Conservation (phyloP, 2,888 invertebrate species). For the Homarus gammarus region DNA sequence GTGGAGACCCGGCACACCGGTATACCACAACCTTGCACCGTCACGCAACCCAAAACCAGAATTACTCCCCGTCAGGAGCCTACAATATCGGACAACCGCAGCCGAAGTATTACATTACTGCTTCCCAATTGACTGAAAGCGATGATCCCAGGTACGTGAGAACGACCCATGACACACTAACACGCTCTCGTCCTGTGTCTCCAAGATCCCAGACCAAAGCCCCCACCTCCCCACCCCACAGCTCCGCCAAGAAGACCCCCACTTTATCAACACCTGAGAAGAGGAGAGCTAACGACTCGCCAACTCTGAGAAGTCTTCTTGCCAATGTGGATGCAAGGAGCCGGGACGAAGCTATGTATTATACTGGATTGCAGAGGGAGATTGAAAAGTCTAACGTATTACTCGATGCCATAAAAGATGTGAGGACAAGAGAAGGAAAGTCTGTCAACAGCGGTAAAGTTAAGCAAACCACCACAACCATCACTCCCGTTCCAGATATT, state of each 20-base stretch:
- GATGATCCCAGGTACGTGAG: background rate
- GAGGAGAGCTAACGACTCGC: background rate
- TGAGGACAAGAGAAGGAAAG: slow-evolving; percentile 54
- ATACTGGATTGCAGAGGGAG: slow-evolving; percentile 58
- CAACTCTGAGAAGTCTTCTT: background rate
- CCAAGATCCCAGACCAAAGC: background rate
- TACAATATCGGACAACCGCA: background rate
- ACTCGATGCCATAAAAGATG: slow-evolving; percentile 50
- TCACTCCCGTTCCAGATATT: slow-evolving; percentile 33
- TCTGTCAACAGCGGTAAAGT: background rate
- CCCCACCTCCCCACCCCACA: background rate
- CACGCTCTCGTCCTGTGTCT: background rate
- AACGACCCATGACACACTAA: background rate
- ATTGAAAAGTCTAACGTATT: slow-evolving; percentile 53
- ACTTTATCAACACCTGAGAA: background rate
- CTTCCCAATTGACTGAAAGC: background rate
- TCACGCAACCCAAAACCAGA: background rate
- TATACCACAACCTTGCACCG: background rate
- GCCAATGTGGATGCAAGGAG: background rate
- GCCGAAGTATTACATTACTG: background rate
- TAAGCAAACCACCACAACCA: background rate
- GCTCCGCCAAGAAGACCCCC: background rate
- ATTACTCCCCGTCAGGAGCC: background rate
- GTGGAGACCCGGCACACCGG: too few relatives aligned
- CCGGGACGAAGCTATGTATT: slow-evolving; percentile 39